Base-by-base conservation (phyloP, 2,113 vertebrate genomes). In the Callaeas wilsoni region DNA sequence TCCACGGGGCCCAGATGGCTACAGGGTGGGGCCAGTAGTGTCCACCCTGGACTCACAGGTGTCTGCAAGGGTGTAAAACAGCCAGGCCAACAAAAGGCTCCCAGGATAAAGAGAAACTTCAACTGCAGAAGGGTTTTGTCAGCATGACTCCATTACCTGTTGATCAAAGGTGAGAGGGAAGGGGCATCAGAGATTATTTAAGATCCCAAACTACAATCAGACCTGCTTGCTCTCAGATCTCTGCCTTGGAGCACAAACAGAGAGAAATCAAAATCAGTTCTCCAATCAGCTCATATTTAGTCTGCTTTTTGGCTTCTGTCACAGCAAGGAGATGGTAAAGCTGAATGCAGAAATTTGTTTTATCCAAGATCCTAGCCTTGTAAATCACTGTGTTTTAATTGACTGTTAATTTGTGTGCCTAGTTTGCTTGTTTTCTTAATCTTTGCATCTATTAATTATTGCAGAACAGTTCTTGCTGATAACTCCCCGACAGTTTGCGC, bases 371-470 rank as follows among this genome's bases (percentile, higher is more conserved):
- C 53, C 39, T 18, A 49, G 16, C 47, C 76, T 75, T 79, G 68
- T 46, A 76, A 89, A 89, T 89, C 47, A 62, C 74, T 82, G 16
- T 2, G 2, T 65, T 96, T 69, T 87, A 93, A 95, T 84, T 93
- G 89, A 67, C 76, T 89, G 27, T 82, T 96, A 91, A 94, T 95
- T 71, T 87, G 65, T 87, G 64, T 59, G 65, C 55, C 79, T 94
- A 22, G 76, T 93, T 87, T 90, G 52, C 69, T 95, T 53, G 12
- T 86, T 78, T 76, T 89, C 78, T 22, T 12, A 87, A 93, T 82
- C 83, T 90, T 86, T 86, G 65, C 53, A 89, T 89, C 94, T 87
- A 93, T 94, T 96, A 93, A 96, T 96, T 96, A 94, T 90, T 92
- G 83, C 91, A 83, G 88, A 90, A 56, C 62, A 81, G 41, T 92